Conservation (phyloP, 2,113 vertebrate genomes). For the Pterophyllum scalare region DNA sequence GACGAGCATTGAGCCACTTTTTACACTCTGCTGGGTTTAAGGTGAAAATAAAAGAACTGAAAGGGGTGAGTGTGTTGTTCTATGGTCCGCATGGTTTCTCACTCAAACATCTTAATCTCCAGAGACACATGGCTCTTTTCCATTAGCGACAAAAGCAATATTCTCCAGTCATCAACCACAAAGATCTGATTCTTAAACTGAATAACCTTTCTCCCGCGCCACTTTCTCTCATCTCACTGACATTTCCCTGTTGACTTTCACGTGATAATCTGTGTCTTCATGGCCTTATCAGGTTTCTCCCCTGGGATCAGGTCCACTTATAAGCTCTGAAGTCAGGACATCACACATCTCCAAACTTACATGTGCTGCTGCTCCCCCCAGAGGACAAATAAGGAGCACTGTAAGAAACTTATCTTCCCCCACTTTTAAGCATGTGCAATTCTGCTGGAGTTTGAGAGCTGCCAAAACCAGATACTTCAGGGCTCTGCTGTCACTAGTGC, state of each 20-base stretch:
- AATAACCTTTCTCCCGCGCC: neutral
- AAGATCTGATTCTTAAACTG: constrained; percentile 20
- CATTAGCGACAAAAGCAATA: constrained; percentile 30
- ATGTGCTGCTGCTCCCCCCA: constrained; percentile 28
- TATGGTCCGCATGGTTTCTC: constrained; percentile 20
- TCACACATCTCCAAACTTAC: constrained; percentile 11
- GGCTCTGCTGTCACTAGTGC: constrained; percentile 25
- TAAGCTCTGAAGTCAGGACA: constrained; percentile 27
- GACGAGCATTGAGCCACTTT: neutral
- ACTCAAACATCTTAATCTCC: constrained; percentile 17
- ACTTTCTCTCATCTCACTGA: constrained; percentile 1
- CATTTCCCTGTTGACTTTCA: constrained; percentile 30
- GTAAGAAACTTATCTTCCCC: constrained; percentile 3
- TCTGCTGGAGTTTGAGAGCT: constrained; percentile 9
- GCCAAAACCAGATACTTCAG: neutral
- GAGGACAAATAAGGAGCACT: constrained; percentile 23
- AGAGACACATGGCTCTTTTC: constrained; percentile 28
- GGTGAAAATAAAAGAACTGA: constrained; percentile 52
- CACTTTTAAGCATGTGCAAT: constrained; percentile 22
- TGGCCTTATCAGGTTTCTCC: constrained; percentile 22
- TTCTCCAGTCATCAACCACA: constrained; percentile 1
- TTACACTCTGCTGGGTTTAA: neutral
- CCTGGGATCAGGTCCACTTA: constrained; percentile 24
- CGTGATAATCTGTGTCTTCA: constrained; percentile 25
- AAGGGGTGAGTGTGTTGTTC: neutral